Conservation (phyloP, 92 coral and sea anemone species). For the Metridium senile region DNA sequence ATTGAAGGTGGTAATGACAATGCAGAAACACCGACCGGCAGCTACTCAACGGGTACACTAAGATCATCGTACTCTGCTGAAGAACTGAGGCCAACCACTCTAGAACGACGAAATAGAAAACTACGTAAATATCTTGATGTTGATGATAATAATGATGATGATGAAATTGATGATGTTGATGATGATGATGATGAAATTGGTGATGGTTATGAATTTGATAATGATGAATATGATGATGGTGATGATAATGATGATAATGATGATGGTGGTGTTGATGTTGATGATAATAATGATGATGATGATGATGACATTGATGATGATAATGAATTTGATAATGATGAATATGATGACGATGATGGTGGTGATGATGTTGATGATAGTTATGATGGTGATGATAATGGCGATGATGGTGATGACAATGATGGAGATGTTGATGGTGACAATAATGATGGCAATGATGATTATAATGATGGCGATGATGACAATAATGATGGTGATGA, state of each 20-base stretch:
- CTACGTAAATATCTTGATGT: slow-evolving; percentile 26
- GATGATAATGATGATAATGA: no score
- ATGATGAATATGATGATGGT: background rate
- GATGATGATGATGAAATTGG: background rate
- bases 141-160: background rate
- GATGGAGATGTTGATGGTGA: background rate
- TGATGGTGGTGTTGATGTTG: background rate
- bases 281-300: background rate
- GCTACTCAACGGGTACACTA: slow-evolving; percentile 32
- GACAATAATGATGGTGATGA: background rate
- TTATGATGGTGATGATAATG: background rate
- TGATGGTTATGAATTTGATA: no score
- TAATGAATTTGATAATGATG: background rate
- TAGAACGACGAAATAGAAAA: slow-evolving; percentile 38
- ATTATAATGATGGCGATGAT: background rate
- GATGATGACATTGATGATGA: no score
- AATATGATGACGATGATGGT: background rate
- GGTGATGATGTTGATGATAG: no score
- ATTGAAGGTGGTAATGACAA: background rate
- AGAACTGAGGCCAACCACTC: slow-evolving; percentile 41
- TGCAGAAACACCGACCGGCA: slow-evolving; percentile 7
- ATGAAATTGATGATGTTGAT: background rate
- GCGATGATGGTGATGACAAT: background rate
- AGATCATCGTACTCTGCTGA: slow-evolving; percentile 72
- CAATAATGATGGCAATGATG: background rate